Base-by-base conservation (phyloP, 2,888 invertebrate species). In the Drosophila neonasuta region DNA sequence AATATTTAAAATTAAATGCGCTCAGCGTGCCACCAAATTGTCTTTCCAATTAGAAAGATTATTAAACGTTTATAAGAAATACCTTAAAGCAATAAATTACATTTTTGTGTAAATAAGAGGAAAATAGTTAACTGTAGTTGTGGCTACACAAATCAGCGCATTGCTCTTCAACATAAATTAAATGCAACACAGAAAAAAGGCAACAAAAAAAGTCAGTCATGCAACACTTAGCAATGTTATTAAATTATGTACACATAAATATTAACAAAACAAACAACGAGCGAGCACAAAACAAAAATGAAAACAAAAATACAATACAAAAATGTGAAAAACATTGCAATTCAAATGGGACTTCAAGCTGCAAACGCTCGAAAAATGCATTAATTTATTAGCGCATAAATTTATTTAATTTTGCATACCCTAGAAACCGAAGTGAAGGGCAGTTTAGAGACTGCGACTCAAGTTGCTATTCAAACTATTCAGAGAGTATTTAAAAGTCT, bases 311-410 rank as follows among this genome's bases (percentile, higher is more conserved):
- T 11, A 46, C 15, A 24, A 9, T 9, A 46, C 20, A 10, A 30
- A 8, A 32, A 44, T 20, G 17, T 13, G 46, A 62, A 68, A 52
- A 55, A 54, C 46, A 45, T 46, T 59, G 61, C 68, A 66, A 67
- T 71, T 78, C 62, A 68, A 77, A 77, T 51, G 34, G 44, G 15
- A 54, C 49, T 66, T 60, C 32, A 66, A 73, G 52, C 55, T 46
- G 49, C 11, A 52, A 51, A 52, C 50, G 63, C 24, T 63, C 65
- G 49, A 67, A 78, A 32, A 75, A 55, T 73, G 41, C 57, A 63
- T 80, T 78, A 69, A 73, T 69, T 75, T 74, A 74, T 74, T 73
- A 65, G 65, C 68, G 65, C 60, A 79, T 65, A 79, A 67, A 79
- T 73, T 71, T 71, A 74, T 80, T 69, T 57, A 46, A 56, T 41